Conservation (phyloP, 2,888 invertebrate genomes). For the Diploptera punctata region DNA sequence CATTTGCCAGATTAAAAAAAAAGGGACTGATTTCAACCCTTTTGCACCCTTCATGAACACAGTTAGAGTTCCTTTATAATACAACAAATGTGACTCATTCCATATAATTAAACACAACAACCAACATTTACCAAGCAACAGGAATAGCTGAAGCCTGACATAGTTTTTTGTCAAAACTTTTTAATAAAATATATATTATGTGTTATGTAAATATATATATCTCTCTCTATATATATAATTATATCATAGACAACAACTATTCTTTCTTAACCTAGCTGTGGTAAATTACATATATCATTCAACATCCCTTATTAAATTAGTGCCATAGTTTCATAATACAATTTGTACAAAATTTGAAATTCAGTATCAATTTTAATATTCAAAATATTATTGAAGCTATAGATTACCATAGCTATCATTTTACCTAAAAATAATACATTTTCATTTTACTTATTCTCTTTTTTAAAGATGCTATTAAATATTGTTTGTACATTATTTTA, state of each 20-base stretch:
- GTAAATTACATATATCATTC: not conserved
- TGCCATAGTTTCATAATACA: not conserved
- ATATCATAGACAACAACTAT: constrained; percentile 29
- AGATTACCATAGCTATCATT: too few species aligned
- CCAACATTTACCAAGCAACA: constrained; percentile 21
- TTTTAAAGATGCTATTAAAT: too few species aligned
- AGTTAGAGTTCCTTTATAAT: not conserved
- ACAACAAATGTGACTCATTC: constrained; percentile 8
- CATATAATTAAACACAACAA: constrained; percentile 19
- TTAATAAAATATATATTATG: constrained; percentile 31
- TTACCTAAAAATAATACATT: too few species aligned
- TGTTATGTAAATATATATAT: constrained; percentile 31
- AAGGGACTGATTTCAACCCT: too few species aligned
- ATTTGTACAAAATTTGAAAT: too few species aligned
- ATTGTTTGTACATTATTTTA: too few species aligned
- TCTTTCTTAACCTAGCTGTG: constrained; percentile 6
- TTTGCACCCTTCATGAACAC: not conserved
- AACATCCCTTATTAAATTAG: not conserved
- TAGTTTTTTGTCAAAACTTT: constrained; percentile 32
- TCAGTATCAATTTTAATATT: too few species aligned
- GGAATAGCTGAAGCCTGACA: constrained; percentile 22
- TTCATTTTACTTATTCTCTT: too few species aligned
- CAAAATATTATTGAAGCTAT: too few species aligned
- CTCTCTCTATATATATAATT: constrained; percentile 22
- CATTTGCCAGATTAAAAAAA: not conserved